Evolutionary conservation across 2,888 invertebrate genomes (phyloP), one percentile per base, ranked within the genome.

Genomic region (Caenorhabditis doughertyi): DNA sequence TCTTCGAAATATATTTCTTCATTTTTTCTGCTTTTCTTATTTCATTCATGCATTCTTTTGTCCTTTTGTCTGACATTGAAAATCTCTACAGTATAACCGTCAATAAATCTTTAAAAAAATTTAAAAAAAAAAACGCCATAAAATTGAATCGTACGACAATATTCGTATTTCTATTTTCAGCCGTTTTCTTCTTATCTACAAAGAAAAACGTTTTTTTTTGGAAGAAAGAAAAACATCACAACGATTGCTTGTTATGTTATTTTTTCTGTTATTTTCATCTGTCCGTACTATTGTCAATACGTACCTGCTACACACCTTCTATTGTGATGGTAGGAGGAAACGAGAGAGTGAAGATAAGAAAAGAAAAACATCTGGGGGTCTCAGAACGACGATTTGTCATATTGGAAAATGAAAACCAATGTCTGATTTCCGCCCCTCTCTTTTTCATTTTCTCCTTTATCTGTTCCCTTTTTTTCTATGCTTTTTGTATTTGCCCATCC

Each of bases 291-390:
- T 60, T 72, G 72, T 62, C 72, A 51, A 72, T 72, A 72, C 72
- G 39, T 62, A 72, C 60, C 32, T 27, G 23, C n/a, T 35, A 55
- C 16, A 62, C 72, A 60, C 51, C 49, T 35, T 39, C 27, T 60
- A 51, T 60, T 71, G 58, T 58, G 71, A 62, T 60, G 35, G 55
- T 73, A 73, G 35, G 29, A 73, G 32, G 42, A 47, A n/a, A 27
- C 51, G 72, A 23, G 72, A 44, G 44, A 53, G 44, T 42, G 51
- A 25, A 62, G 49, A 60, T 47, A 62, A 53, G 55, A 42, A 64
- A 74, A 68, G 27, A 42, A 77, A 76, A 77, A 77, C 77, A 77
- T 77, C 77, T 77, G 77, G 68, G 44, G 49, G 72, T 25, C n/a
- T 64, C 55, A 60, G 21, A 60, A 68, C 29, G 77, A 68, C 55